These are phyloP conservation scores for Diplazon laetatorius DNA, from an alignment of 2,888 invertebrate species.

Conservation along the genomic window DNA sequence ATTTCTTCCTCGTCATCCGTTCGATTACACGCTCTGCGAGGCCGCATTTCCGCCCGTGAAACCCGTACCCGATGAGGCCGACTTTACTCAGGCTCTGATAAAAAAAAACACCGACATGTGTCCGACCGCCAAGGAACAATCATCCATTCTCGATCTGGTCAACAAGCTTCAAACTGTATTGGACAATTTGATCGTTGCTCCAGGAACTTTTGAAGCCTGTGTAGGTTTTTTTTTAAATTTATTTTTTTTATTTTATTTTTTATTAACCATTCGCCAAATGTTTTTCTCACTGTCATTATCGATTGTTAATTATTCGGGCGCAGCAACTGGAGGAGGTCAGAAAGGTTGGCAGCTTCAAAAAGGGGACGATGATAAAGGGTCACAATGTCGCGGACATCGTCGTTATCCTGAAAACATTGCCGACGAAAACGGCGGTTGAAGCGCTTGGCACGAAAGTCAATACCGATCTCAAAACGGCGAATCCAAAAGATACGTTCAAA, in stretches of 20 bases:
- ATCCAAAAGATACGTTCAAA: conserved; percentile 86
- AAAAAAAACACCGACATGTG: conserved; percentile 96
- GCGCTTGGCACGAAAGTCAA: conserved; percentile 94
- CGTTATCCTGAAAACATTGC: conserved; percentile 97
- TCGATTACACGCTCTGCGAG: conserved; percentile 94
- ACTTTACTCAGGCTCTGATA: conserved; percentile 93
- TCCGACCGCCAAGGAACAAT: conserved; percentile 95
- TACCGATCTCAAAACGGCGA: conserved; percentile 92
- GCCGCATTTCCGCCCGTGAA: conserved; percentile 94
- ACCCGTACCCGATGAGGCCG: conserved; percentile 92
- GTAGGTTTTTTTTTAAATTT: conserved; percentile 85
- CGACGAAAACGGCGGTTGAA: conserved; percentile 97
- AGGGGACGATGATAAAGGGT: conserved; percentile 98
- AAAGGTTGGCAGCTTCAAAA: conserved; percentile 98
- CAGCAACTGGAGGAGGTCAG: conserved; percentile 96
- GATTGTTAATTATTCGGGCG: conserved; percentile 46
- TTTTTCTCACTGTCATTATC: background rate
- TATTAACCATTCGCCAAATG: background rate
- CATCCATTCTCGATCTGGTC: conserved; percentile 95
- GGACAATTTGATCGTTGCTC: conserved; percentile 96
- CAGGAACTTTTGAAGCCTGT: conserved; percentile 96
- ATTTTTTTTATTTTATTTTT: background rate
- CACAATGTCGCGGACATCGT: conserved; percentile 98
- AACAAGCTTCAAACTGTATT: conserved; percentile 97
- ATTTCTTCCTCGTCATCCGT: conserved; percentile 90